Evolutionary conservation across 2,888 invertebrate species (phyloP), one percentile per base, ranked within the genome.

Genomic region (Nomada lathburiana): DNA sequence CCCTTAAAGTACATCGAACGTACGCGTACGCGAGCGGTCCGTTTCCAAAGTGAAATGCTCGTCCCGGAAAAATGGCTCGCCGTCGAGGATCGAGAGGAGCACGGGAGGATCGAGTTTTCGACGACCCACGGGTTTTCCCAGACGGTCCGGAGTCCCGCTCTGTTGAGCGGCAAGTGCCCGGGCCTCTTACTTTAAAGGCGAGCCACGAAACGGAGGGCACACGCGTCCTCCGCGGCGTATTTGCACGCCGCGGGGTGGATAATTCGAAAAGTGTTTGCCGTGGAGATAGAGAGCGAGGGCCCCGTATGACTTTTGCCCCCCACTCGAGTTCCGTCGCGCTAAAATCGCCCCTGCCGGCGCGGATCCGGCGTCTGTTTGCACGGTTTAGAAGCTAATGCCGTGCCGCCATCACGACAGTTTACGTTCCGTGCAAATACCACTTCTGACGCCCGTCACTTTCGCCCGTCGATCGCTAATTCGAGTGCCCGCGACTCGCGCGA

Each of bases 201-300:
- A 47, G 16, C 44, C 71, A 50, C 44, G 42, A 44, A 16, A 4
- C 10, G 16, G 42, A 52, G 7, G 64, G 62, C 5, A 10, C n/a
- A 36, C 16, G 52, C 16, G 55, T 74, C 23, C 62, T 64, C 11
- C 67, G 11, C 13, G 47, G 11, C 36, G 70, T 81, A 74, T 83
- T 81, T 81, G 76, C 73, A 53, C 74, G 63, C 55, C 74, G 55
- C 63, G 52, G 67, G 78, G 78, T 67, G 88, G 84, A 86, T 89
- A 87, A 84, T 83, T 82, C 67, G n/a, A 74, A 89, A 74, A 89
- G 87, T 90, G 87, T 90, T 89, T 89, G 88, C 83, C 78, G 52
- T 83, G 29, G 77, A 87, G 85, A 86, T 86, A 76, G 72, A 81
- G 73, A 44, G 73, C 59, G 64, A 80, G 76, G 70, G 71, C 36